Base-by-base conservation (phyloP, 2,888 invertebrate species). In the Shargacucullia verbasci region DNA sequence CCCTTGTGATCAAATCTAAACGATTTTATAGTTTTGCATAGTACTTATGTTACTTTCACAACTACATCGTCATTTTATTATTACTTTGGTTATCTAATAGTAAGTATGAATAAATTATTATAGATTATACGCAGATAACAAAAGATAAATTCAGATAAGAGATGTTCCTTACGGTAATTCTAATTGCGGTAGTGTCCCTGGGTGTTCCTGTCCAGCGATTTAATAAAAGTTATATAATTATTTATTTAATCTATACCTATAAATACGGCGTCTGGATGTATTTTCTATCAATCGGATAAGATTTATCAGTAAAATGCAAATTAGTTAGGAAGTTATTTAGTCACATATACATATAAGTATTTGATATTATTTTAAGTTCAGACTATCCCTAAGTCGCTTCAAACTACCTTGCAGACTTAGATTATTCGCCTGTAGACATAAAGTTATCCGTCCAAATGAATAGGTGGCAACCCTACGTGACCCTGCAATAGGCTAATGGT, bases 31-130 rank as follows among this genome's bases (percentile, higher is more conserved):
- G 74, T 70, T 72, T 52, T 69, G 54, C 60, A 38, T 45, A 49
- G 53, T 66, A 59, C 66, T 73, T 73, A 73, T 75, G 76, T 65
- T 59, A 79, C 81, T 85, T 85, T 85, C 85, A 66, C 78, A 57
- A 61, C 48, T 59, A 59, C 59, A 58, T 47, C 56, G 63, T 53
- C 37, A 60, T 52, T 70, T 74, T 62, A 67, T 58, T 60, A 55
- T 54, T 49, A 52, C 31, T 60, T 47, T 14, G 34, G 44, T 59
- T 69, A 64, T 60, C 41, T 55, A 52, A 70, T 13, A 49, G 53
- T 70, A 54, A 38, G 3, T 44, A 44, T 64, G 39, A 47, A 57
- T 64, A 62, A 47, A 62, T 64, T 47, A 62, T 64, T 47, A 62
- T 15, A 20, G 2, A 38, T 25, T 12, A 2, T 47, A 53, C 10